Percentiles rank a stretch among this genome's conserved stretches.
Evolutionary conservation across 2,888 invertebrate genomes (phyloP).

Genomic region (Callyntrura sp.): DNA sequence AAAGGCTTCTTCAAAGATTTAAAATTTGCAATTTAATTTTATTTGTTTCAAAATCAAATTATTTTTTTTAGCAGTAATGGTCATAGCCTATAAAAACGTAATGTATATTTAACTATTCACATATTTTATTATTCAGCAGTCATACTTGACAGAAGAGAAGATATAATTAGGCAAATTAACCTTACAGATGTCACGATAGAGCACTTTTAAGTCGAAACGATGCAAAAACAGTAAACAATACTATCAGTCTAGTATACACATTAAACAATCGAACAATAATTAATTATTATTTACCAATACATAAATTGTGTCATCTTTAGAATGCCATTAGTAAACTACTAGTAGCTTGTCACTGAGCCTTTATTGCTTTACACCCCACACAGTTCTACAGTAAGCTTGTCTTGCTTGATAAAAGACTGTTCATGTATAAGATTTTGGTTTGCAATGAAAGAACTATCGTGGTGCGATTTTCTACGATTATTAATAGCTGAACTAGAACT

Average conservation of each 20-base stretch:
- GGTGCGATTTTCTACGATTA: too few species aligned
- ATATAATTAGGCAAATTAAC: background rate
- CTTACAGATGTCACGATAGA: background rate
- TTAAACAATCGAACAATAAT: constrained; percentile 32
- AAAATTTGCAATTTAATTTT: too few species aligned
- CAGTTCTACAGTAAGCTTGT: too few species aligned
- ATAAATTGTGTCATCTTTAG: constrained; percentile 4
- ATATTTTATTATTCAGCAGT: background rate
- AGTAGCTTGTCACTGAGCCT: background rate
- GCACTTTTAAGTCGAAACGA: background rate
- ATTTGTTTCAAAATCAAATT: too few species aligned
- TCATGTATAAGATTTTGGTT: too few species aligned
- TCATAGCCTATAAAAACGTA: too few species aligned
- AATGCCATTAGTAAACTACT: background rate
- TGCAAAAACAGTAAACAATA: constrained; percentile 47
- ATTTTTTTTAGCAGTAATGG: too few species aligned
- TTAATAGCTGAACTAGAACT: too few species aligned
- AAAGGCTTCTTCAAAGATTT: background rate
- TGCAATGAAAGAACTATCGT: too few species aligned
- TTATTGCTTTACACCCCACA: background rate
- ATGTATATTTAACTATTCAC: background rate
- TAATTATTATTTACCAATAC: background rate
- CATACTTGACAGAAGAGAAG: constrained; percentile 8
- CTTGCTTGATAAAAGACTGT: too few species aligned
- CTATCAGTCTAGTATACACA: constrained; percentile 46